Evolutionary conservation across 2,888 invertebrate species (phyloP).

Genomic region (Lissocephala sabroskyi): DNA sequence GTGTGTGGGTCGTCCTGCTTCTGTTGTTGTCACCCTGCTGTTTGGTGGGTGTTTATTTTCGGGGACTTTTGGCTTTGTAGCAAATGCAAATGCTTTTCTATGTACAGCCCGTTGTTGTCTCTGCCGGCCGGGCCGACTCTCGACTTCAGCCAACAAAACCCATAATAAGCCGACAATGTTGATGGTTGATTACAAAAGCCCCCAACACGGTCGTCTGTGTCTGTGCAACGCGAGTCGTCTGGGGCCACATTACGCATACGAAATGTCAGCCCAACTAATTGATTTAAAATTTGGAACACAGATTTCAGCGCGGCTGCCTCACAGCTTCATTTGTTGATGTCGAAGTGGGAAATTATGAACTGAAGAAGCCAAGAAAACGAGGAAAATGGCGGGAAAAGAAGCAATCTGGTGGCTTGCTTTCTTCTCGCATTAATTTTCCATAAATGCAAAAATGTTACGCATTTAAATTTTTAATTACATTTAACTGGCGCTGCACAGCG

Average conservation of each 20-base stretch:
- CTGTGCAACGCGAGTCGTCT: background rate
- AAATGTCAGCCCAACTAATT: constrained; percentile 18
- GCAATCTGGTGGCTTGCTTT: constrained; percentile 15
- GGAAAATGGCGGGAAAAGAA: background rate
- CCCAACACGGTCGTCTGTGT: too few species aligned
- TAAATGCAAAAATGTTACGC: constrained; percentile 35
- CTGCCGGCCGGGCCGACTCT: too few species aligned
- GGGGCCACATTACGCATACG: constrained; percentile 1
- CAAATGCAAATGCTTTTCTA: too few species aligned
- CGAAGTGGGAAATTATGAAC: too few species aligned
- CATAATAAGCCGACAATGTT: too few species aligned
- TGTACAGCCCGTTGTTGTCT: too few species aligned
- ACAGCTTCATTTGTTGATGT: constrained; percentile 1
- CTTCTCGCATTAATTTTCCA: constrained; percentile 53
- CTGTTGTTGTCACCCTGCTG: background rate
- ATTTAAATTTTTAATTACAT: constrained; percentile 52
- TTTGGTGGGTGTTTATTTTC: background rate
- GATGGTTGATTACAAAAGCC: too few species aligned
- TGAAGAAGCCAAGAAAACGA: background rate
- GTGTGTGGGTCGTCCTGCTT: too few species aligned
- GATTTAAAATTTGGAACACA: constrained; percentile 12
- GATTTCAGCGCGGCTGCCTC: background rate
- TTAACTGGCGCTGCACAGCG: constrained; percentile 14
- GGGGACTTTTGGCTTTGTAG: too few species aligned
- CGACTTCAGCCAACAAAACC: too few species aligned